A percentile compares a stretch with the other conserved stretches of the same genome.
phyloP scores from a whole-genome alignment of 2,888 invertebrate species.

The Cerastis rubricosa region DNA sequence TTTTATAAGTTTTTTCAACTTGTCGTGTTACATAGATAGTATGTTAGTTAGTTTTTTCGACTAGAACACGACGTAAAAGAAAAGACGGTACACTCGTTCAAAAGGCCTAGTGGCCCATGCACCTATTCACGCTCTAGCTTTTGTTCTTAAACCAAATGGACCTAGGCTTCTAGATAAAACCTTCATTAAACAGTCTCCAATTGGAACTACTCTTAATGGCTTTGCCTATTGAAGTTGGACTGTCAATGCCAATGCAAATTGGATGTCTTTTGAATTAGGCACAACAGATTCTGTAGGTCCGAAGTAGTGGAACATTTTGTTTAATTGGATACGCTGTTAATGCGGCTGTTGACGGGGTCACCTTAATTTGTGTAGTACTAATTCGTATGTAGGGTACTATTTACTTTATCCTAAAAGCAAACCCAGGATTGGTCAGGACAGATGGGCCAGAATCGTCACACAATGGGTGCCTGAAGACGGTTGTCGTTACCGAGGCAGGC shows the following conservation, averaged over 20 bases:
- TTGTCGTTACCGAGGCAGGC: too few relatives aligned
- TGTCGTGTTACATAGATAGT: too few relatives aligned
- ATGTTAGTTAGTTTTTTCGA: too few relatives aligned
- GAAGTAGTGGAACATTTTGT: not conserved
- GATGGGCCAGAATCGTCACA: too few relatives aligned
- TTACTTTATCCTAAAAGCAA: too few relatives aligned
- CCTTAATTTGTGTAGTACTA: not conserved
- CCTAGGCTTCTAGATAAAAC: not conserved
- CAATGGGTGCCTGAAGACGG: too few relatives aligned
- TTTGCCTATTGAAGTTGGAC: conserved; percentile 23
- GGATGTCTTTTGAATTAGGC: conserved; percentile 13
- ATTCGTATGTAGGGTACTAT: not conserved
- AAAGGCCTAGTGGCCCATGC: not conserved
- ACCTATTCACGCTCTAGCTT: not conserved
- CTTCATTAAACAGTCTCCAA: conserved; percentile 26
- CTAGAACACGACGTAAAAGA: not conserved
- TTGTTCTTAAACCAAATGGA: conserved; percentile 37
- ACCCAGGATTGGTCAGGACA: too few relatives aligned
- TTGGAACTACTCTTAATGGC: conserved; percentile 13
- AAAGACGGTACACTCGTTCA: not conserved
- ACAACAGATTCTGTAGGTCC: not conserved
- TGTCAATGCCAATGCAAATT: conserved; percentile 3
- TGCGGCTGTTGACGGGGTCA: not conserved
- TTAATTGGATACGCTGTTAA: not conserved
- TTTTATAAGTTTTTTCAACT: not conserved